These are phyloP conservation scores for Malurus splendens DNA, from an alignment of 2,797 vertebrate species.

Conservation along the genomic window DNA sequence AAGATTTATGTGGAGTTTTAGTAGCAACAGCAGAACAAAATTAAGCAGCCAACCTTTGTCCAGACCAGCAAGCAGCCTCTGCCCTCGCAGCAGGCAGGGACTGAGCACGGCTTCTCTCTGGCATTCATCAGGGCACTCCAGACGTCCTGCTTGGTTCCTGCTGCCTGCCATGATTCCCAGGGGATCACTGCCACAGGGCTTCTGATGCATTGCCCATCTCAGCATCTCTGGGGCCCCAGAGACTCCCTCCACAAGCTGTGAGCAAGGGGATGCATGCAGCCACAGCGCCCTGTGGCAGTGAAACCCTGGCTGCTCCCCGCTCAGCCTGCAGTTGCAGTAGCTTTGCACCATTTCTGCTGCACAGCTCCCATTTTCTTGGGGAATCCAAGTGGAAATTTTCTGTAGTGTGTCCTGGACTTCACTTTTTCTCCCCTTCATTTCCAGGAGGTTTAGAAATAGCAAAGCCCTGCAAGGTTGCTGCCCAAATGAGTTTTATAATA, in stretches of 20 bases:
- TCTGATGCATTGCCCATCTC: neutral
- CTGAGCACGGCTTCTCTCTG: rapidly evolving
- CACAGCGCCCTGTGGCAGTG: rapidly evolving
- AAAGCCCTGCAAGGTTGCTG: neutral
- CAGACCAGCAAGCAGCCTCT: neutral
- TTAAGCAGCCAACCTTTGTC: slow-evolving; percentile 17
- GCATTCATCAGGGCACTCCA: neutral
- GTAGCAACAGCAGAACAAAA: slow-evolving; percentile 19
- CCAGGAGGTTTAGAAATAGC: neutral
- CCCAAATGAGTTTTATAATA: neutral
- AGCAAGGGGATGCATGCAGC: neutral
- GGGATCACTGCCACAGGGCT: rapidly evolving
- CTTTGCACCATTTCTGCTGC: neutral
- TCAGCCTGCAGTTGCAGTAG: rapidly evolving
- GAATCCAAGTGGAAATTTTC: neutral
- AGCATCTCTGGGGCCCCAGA: neutral
- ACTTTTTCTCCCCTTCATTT: neutral
- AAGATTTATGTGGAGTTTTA: slow-evolving; percentile 31
- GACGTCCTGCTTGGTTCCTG: neutral
- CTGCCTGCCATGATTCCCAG: neutral
- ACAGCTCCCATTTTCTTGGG: rapidly evolving
- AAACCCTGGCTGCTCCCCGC: rapidly evolving
- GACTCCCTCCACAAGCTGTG: rapidly evolving
- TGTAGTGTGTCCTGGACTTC: rapidly evolving
- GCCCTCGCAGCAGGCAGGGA: neutral